A percentile compares a stretch with the other conserved stretches of the same genome.
Conservation (phyloP, 2,888 invertebrate species). For the Pollenia amentaria region DNA sequence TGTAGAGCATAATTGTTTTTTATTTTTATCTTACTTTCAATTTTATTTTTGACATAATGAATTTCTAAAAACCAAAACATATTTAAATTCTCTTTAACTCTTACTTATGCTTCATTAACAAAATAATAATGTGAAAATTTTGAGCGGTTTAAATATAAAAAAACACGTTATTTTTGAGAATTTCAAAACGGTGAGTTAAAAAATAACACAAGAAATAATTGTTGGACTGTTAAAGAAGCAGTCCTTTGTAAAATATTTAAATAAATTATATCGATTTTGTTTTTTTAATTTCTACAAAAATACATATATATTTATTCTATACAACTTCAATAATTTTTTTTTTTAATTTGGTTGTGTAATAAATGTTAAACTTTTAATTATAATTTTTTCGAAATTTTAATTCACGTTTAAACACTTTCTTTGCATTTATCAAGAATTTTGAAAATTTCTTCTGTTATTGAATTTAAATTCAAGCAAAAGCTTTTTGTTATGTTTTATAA, state of each 20-base stretch:
- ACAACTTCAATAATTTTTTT: conserved; percentile 42
- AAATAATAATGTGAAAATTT: conserved; percentile 72
- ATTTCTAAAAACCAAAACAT: conserved; percentile 72
- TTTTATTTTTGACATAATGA: conserved; percentile 68
- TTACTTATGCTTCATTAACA: conserved; percentile 76
- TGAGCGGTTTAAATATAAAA: conserved; percentile 68
- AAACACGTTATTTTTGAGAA: conserved; percentile 73
- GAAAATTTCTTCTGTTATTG: conserved; percentile 18
- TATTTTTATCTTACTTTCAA: conserved; percentile 47
- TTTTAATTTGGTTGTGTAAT: conserved; percentile 50
- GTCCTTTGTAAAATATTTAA: conserved; percentile 62
- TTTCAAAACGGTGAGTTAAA: conserved; percentile 74
- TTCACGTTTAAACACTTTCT: conserved; percentile 57
- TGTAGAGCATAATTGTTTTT: conserved; percentile 31
- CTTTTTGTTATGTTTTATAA: conserved; percentile 33
- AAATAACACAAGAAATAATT: conserved; percentile 63
- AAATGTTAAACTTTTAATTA: conserved; percentile 44
- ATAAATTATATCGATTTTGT: conserved; percentile 48
- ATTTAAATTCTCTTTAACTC: conserved; percentile 75
- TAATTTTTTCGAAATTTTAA: conserved; percentile 35
- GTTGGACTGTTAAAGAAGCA: conserved; percentile 49
- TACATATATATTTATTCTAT: conserved; percentile 70
- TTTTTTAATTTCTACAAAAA: conserved; percentile 49
- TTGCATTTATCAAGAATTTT: conserved; percentile 51
- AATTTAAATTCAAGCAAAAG: conserved; percentile 39